These are phyloP conservation scores for Augiades crinisus DNA, from an alignment of 2,888 invertebrate species.

Conservation along the genomic window DNA sequence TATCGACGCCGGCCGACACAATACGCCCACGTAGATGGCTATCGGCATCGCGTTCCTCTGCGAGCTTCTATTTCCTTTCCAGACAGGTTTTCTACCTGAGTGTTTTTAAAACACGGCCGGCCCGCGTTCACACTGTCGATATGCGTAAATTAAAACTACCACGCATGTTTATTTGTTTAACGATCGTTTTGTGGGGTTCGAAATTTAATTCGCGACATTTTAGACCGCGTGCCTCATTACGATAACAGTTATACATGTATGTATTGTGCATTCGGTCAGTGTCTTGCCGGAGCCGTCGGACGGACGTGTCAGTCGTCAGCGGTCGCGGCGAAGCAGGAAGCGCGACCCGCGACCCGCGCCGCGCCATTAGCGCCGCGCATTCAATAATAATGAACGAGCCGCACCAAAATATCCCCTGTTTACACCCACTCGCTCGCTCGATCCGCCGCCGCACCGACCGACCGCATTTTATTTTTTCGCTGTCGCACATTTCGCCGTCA, in stretches of 20 bases:
- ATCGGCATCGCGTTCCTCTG: conserved; percentile 40
- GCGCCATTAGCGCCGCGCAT: conserved; percentile 75
- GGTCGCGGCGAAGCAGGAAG: conserved; percentile 33
- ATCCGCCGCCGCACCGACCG: conserved; percentile 70
- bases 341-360: conserved; percentile 52
- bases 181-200: neutral
- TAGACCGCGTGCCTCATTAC: too few relatives aligned
- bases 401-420: conserved; percentile 80
- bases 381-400: conserved; percentile 80
- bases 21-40: conserved; percentile 43
- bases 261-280: neutral
- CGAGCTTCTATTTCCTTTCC: conserved; percentile 44
- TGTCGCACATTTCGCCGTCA: conserved; percentile 82
- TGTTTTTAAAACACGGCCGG: conserved; percentile 22
- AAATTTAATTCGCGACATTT: too few relatives aligned
- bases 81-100: conserved; percentile 35
- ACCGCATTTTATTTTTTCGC: conserved; percentile 82
- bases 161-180: too few relatives aligned
- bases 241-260: too few relatives aligned
- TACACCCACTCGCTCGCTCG: conserved; percentile 75
- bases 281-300: conserved; percentile 26
- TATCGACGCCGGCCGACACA: conserved; percentile 55
- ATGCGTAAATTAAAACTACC: conserved; percentile 2
- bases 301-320: conserved; percentile 19
- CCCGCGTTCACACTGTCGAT: neutral